These are phyloP conservation scores for Bedellia somnulentella DNA, from an alignment of 2,888 invertebrate species.

Conservation along the genomic window DNA sequence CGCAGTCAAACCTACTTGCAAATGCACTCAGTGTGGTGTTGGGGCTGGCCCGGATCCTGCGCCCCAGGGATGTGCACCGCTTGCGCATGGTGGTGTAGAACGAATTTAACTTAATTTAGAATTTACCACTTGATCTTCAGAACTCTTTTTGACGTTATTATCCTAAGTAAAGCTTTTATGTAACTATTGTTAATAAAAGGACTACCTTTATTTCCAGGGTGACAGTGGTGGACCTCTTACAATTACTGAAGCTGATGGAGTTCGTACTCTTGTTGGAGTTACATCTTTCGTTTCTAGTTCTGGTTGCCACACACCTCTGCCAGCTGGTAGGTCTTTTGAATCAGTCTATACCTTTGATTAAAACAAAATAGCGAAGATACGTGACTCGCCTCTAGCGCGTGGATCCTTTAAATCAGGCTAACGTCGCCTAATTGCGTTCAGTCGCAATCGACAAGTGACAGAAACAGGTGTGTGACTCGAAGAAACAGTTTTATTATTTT, in stretches of 20 bases:
- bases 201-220: conserved; percentile 23
- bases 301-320: conserved; percentile 32
- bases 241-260: conserved; percentile 21
- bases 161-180: neutral
- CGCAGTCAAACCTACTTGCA: too few relatives aligned
- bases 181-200: neutral
- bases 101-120: neutral
- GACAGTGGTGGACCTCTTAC: conserved; percentile 42
- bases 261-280: conserved; percentile 23
- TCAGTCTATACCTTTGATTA: neutral
- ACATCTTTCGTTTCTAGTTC: conserved; percentile 31
- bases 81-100: too few relatives aligned
- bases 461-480: too few relatives aligned
- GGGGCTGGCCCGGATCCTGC: too few relatives aligned
- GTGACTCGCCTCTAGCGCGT: too few relatives aligned
- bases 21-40: too few relatives aligned
- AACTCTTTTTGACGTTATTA: neutral
- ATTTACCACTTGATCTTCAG: neutral
- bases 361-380: too few relatives aligned
- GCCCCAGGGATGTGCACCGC: too few relatives aligned
- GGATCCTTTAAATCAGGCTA: too few relatives aligned
- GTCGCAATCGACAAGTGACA: too few relatives aligned
- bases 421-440: too few relatives aligned
- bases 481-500: too few relatives aligned
- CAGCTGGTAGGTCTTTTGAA: conserved; percentile 32